Evolutionary conservation across 2,888 invertebrate genomes (phyloP), one percentile per base, ranked within the genome.

Genomic region (Baronia brevicornis): DNA sequence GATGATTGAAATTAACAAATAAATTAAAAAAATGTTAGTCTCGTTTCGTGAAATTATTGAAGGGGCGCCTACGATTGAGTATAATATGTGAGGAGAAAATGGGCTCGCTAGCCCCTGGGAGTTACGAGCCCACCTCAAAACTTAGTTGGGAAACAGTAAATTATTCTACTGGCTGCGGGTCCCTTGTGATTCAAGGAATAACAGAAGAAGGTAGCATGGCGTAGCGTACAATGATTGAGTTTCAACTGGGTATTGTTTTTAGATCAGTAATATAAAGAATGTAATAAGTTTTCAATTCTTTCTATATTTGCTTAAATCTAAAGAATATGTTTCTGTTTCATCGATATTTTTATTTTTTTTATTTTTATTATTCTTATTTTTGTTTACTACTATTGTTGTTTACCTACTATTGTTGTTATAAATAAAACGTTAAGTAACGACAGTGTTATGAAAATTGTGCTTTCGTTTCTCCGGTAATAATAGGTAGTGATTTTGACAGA

Each of bases 101-200:
- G 61, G 60, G 58, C 44, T 43, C 42, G 25, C 14, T 10, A 36
- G 13, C 64, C 56, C 55, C 22, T 21, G 64, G 55, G 67, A 61
- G 17, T 13, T 25, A 30, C 44, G 46, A 36, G 65, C 65, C 64
- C 57, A 64, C 67, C 66, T 70, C 67, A 65, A 67, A 71, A 73
- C 66, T 70, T 65, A 64, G 66, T 67, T 63, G 51, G 60, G 47
- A 48, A 67, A 63, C 67, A 64, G 70, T 77, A 75, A 75, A 75
- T 77, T 75, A 75, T 77, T 70, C 71, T 45, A 40, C 51, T 52
- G 51, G 52, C 56, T 46, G 30, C 29, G 25, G 41, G 22, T 36
- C 71, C 47, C 60, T 15, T 3, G 65, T 60, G 75, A 46, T 21
- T 20, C 36, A 40, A 70, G 69, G 68, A 71, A 73, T 67, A 73